Evolutionary conservation across 2,888 invertebrate genomes (phyloP), one percentile per base, ranked within the genome.

Genomic region (Stratiomys singularior): DNA sequence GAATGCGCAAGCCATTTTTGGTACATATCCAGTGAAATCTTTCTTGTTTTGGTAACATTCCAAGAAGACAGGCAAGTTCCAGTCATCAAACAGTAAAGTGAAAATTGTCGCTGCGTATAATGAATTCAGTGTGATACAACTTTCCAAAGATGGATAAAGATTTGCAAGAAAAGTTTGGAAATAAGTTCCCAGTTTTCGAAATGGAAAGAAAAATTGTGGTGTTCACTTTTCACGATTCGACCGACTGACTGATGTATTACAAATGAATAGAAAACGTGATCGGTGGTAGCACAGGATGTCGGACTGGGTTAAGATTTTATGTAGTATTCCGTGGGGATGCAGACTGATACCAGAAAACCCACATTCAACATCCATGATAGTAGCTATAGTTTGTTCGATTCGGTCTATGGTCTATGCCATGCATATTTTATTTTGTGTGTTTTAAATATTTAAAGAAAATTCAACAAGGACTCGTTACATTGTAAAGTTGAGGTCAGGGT

Each of bases 381-480:
- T 13, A 66, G 37, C 3, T n/a, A 13, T 27, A 23, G 27, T 28
- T 46, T 1, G 44, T 3, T 37, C 5, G 44, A 67, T 67, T 44
- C 25, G 25, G 25, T 69, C 47, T 3, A 13, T 15, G 25, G 25
- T 69, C 47, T 3, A 13, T 15, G 15, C 25, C 69, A 69, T 46
- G 69, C 69, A 69, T 69, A 69, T 69, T 69, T 69, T 18, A 69
- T 69, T 69, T 69, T 13, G 46, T 66, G 44, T n/a, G 47, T 47
- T 69, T 69, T 69, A 46, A 69, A 69, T 46, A 46, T 46, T 69
- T 69, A 11, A 69, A 44, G 69, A 47, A 47, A 47, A 69, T 69
- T 69, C 47, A 69, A 69, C 47, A 69, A 47, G 69, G 47, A 69
- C 18, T 47, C 69, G 21, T 69, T 27, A 47, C 11, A 47, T 30